Conservation (phyloP, 2,888 invertebrate genomes). For the Andrena chrysosceles region DNA sequence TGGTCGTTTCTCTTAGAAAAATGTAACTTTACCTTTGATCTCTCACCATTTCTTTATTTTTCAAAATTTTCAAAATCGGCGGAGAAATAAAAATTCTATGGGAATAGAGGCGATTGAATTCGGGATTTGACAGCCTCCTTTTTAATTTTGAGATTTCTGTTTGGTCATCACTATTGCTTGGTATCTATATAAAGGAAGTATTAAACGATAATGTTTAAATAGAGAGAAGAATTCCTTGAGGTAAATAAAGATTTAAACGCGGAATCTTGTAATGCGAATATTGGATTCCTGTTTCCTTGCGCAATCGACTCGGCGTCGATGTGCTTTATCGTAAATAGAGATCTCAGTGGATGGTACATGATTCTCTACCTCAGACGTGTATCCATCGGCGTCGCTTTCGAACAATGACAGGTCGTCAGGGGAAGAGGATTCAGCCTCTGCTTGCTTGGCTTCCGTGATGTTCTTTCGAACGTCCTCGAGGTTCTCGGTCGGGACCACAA, state of each 20-base stretch:
- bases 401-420: conserved; percentile 23
- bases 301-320: not conserved
- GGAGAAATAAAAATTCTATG: too few species aligned
- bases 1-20: too few species aligned
- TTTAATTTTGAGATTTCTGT: too few species aligned
- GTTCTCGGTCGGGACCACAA: conserved; percentile 69
- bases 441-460: conserved; percentile 61
- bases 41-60: too few species aligned
- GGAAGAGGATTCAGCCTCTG: conserved; percentile 24
- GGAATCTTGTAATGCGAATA: conserved; percentile 1
- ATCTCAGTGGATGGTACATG: conserved; percentile 26
- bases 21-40: too few species aligned
- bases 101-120: too few species aligned
- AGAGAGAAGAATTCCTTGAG: too few species aligned
- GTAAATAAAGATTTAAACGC: too few species aligned
- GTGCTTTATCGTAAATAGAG: not conserved
- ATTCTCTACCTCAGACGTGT: conserved; percentile 46
- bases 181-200: not conserved
- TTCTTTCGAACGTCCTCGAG: conserved; percentile 71
- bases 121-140: too few species aligned
- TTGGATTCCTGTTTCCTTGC: not conserved
- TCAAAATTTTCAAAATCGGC: too few species aligned
- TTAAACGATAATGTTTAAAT: too few species aligned
- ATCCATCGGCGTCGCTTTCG: conserved; percentile 29
- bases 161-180: too few species aligned